Conservation (phyloP, 1,140 invertebrate genomes). For the Lepidurus apus region DNA sequence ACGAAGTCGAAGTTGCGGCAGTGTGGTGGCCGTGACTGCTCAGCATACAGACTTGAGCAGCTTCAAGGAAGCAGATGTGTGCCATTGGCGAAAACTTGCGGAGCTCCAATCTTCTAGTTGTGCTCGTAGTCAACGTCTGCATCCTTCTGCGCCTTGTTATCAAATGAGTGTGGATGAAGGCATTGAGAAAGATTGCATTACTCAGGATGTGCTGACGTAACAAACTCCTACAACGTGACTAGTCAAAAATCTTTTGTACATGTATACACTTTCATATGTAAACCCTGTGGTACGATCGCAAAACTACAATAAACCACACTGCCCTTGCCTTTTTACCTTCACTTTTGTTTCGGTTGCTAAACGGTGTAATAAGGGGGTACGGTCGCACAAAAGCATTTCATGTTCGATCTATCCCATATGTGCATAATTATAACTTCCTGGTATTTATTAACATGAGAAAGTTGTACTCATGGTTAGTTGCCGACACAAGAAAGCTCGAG, state of each 20-base stretch:
- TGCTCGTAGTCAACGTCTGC: neutral
- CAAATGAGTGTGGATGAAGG: constrained; percentile 4
- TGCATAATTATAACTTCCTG: too few relatives aligned
- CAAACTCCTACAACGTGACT: neutral
- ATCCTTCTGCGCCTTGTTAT: neutral
- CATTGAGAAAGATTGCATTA: neutral
- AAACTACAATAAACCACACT: too few relatives aligned
- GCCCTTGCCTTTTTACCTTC: too few relatives aligned
- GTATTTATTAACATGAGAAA: too few relatives aligned
- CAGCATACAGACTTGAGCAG: neutral
- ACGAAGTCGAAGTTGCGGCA: neutral
- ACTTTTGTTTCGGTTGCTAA: too few relatives aligned
- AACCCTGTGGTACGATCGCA: neutral
- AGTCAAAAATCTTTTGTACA: neutral
- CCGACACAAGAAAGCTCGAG: too few relatives aligned
- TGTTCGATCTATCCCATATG: too few relatives aligned
- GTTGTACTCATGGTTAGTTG: too few relatives aligned
- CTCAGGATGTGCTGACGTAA: neutral
- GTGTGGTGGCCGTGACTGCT: neutral
- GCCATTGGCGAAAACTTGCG: neutral
- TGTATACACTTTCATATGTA: neutral
- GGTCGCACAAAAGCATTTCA: too few relatives aligned
- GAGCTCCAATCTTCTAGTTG: neutral
- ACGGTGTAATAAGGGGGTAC: too few relatives aligned
- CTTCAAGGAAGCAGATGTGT: neutral